Evolutionary conservation across 1,140 invertebrate species (phyloP).

Genomic region (Drosophila auraria): DNA sequence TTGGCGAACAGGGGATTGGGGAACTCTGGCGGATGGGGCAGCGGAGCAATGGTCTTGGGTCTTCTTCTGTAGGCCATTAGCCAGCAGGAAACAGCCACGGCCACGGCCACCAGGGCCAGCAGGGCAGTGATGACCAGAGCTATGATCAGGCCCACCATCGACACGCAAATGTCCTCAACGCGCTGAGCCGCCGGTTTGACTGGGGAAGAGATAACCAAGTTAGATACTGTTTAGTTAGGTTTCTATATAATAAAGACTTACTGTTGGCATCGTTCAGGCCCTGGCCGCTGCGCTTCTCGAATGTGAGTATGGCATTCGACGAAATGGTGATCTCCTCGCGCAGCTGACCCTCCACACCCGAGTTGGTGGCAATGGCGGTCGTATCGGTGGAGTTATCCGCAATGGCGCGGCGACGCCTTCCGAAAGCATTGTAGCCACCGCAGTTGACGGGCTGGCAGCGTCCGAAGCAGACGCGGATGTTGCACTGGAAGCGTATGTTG

Average conservation of each 20-base stretch:
- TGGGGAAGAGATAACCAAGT: conserved; percentile 11
- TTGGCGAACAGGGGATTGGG: conserved; percentile 97
- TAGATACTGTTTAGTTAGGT: not conserved
- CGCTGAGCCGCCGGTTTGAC: conserved; percentile 88
- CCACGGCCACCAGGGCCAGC: conserved; percentile 95
- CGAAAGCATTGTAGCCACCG: conserved; percentile 95
- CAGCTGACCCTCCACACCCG: conserved; percentile 91
- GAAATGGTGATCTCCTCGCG: conserved; percentile 96
- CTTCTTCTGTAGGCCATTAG: conserved; percentile 95
- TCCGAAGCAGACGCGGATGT: conserved; percentile 97
- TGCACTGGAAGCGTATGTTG: conserved; percentile 98
- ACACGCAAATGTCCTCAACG: conserved; percentile 95
- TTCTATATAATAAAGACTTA: conserved; percentile 73
- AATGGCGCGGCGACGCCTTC: conserved; percentile 89
- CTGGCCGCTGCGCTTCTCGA: conserved; percentile 92
- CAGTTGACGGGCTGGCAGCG: conserved; percentile 98
- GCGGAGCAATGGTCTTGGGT: conserved; percentile 93
- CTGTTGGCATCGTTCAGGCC: conserved; percentile 89
- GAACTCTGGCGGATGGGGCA: conserved; percentile 97
- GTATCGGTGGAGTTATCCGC: conserved; percentile 88
- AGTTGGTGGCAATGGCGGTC: conserved; percentile 83
- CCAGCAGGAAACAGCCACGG: conserved; percentile 97
- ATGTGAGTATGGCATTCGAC: conserved; percentile 95
- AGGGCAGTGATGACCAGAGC: conserved; percentile 96
- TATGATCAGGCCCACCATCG: conserved; percentile 96